Percentiles rank a stretch among this genome's conserved stretches.
These are phyloP conservation scores for Caerostris darwini DNA, from an alignment of 1,140 invertebrate species.

Conservation along the genomic window DNA sequence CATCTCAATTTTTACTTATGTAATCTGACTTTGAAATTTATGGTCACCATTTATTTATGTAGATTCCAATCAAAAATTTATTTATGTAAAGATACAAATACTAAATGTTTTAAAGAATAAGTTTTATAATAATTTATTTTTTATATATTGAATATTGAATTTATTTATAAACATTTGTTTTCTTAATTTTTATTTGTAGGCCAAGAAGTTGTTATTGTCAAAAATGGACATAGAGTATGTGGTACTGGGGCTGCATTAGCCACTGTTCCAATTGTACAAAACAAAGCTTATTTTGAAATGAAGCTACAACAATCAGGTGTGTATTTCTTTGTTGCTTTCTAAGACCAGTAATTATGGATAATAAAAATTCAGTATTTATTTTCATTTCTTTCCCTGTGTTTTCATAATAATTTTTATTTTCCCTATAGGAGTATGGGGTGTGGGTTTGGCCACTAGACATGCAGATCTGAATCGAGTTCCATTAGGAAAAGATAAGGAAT, in stretches of 20 bases:
- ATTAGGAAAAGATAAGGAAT: conserved; percentile 92
- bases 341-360: background rate
- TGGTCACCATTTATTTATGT: no score
- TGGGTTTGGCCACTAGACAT: conserved; percentile 94
- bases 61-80: no score
- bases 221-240: conserved; percentile 96
- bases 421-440: conserved; percentile 90
- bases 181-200: conserved; percentile 85
- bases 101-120: no score
- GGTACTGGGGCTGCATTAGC: conserved; percentile 96
- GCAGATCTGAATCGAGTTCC: conserved; percentile 92
- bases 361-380: background rate
- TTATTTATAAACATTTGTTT: background rate
- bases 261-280: conserved; percentile 96
- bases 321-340: background rate
- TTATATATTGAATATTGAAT: no score
- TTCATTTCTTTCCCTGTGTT: background rate
- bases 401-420: background rate
- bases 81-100: no score
- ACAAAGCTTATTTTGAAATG: conserved; percentile 99
- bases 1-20: no score
- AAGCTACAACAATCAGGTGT: conserved; percentile 96
- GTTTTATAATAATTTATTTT: background rate
- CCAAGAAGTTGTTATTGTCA: conserved; percentile 98
- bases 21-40: no score